Conservation (phyloP, 2,113 vertebrate genomes). For the Tauraco erythrolophus region DNA sequence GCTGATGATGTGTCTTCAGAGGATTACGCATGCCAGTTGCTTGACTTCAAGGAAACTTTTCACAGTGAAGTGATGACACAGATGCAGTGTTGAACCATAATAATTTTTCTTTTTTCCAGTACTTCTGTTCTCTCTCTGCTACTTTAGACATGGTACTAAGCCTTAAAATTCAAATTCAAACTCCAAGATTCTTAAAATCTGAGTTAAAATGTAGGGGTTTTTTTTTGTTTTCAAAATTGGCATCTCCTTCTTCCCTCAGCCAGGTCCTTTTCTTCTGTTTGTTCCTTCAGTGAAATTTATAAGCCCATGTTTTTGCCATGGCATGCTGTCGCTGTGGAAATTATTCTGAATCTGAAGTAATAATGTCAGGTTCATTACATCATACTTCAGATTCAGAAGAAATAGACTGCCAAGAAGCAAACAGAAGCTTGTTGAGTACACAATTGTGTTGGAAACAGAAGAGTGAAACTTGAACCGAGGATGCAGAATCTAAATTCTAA, state of each 20-base stretch:
- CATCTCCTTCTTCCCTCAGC: neutral
- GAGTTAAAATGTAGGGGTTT: neutral
- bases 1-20: neutral
- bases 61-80: neutral
- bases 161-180: neutral
- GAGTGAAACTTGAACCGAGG: neutral
- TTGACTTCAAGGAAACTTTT: slow-evolving; percentile 39
- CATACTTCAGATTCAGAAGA: neutral
- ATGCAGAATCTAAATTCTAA: neutral
- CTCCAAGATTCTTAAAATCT: neutral
- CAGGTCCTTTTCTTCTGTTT: neutral
- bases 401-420: neutral
- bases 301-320: neutral
- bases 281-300: neutral
- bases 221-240: neutral
- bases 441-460: neutral
- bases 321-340: neutral
- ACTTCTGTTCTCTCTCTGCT: neutral
- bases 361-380: too few species aligned
- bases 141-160: neutral
- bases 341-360: too few species aligned
- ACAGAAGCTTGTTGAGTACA: neutral
- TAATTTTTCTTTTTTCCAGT: neutral
- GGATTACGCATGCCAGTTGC: neutral
- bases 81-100: neutral